A percentile compares a stretch with the other conserved stretches of the same genome.
Conservation (phyloP, 2,888 invertebrate species). For the Cantharis rufa region DNA sequence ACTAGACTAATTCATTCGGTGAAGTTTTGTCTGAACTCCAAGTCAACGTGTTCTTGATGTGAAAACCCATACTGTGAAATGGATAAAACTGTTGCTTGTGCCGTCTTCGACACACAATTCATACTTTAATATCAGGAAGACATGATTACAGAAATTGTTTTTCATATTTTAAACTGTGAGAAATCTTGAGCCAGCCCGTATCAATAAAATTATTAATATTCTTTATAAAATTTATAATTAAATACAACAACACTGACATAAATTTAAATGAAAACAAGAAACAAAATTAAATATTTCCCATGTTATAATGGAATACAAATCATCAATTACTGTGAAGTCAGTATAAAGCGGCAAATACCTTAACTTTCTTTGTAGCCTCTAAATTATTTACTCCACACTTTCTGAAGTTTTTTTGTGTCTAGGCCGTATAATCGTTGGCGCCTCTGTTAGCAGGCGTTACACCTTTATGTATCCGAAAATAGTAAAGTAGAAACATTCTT, state of each 20-base stretch:
- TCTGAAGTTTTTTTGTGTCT: slow-evolving; percentile 53
- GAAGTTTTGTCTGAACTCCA: not conserved
- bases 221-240: not conserved
- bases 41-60: not conserved
- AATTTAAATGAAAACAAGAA: not conserved
- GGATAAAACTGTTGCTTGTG: not conserved
- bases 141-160: not conserved
- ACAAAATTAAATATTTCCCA: slow-evolving; percentile 1
- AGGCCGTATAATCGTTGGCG: slow-evolving; percentile 58
- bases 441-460: slow-evolving; percentile 46
- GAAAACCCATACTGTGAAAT: not conserved
- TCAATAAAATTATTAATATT: not conserved
- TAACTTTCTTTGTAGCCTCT: slow-evolving; percentile 58
- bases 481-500: not conserved
- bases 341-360: slow-evolving; percentile 47
- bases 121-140: not conserved
- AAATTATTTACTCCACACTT: slow-evolving; percentile 52
- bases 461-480: slow-evolving; percentile 29
- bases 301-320: not conserved
- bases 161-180: not conserved
- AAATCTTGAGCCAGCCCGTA: not conserved
- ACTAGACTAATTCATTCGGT: not conserved
- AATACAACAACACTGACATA: not conserved
- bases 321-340: slow-evolving; percentile 23
- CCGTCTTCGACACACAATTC: not conserved